Conservation (phyloP, 2,888 invertebrate genomes). For the Muscina levida region DNA sequence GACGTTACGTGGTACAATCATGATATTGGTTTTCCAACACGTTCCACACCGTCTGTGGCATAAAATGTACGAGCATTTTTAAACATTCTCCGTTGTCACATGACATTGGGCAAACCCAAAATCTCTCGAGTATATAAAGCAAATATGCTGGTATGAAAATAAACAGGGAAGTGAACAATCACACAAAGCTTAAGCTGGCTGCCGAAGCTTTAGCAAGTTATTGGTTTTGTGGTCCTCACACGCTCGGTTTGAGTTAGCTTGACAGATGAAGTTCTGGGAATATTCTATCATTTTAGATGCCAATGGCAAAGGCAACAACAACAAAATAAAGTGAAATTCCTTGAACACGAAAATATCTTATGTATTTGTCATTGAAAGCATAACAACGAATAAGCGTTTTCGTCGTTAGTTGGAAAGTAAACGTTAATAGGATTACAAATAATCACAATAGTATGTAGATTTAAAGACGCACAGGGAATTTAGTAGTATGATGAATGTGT, state of each 20-base stretch:
- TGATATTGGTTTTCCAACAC: constrained; percentile 26
- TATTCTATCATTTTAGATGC: background rate
- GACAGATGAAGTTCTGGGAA: background rate
- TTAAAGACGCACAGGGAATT: no score
- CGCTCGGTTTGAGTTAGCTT: background rate
- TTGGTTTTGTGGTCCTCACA: constrained; percentile 11
- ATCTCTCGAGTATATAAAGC: background rate
- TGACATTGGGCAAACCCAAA: constrained; percentile 5
- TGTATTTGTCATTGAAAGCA: background rate
- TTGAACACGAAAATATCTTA: constrained; percentile 9
- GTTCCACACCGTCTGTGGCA: constrained; percentile 10
- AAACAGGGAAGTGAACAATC: background rate
- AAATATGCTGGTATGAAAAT: background rate
- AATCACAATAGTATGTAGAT: no score
- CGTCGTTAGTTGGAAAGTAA: background rate
- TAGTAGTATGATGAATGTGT: no score
- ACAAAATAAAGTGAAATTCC: background rate
- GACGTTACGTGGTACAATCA: constrained; percentile 23
- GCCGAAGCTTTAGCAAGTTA: background rate
- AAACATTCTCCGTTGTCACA: constrained; percentile 5
- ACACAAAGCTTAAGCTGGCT: constrained; percentile 7
- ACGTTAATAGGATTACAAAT: constrained; percentile 9
- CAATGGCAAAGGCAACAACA: background rate
- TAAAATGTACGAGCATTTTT: constrained; percentile 37
- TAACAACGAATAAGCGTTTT: background rate